Base-by-base conservation (phyloP, 64 coral and sea anemone genomes). In the Catalaphyllia jardinei region DNA sequence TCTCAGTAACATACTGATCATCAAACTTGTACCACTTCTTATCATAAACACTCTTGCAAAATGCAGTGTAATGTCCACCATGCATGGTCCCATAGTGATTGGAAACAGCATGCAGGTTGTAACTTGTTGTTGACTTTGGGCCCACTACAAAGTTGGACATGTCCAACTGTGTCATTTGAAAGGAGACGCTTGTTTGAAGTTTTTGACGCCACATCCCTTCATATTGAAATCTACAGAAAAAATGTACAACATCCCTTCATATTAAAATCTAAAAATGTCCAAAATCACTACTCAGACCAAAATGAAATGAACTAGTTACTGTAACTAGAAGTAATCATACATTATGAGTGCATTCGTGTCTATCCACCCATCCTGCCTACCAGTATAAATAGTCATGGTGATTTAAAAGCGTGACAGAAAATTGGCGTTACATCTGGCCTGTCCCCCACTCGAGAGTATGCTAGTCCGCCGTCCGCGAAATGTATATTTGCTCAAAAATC, bases 31-130 rank as follows among this genome's bases (percentile, higher is more conserved):
- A 95, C 94, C 93, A 99, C 8, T 87, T 74, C 9, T 79, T 77
- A 67, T 88, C 89, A 54, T 99, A 91, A 30, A 92, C 90, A 51
- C 67, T 99, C 52, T 80, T 80, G 84, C 88, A 93, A 73, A 95
- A 99, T 39, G 97, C 97, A 8, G 97, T 99, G 82, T 99, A 99
- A 69, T 99, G 97, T 10, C 97, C 97, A 29, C 97, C 94, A 59
- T 95, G 93, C 97, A 99, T 99, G n/a, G 97, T 95, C 13, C 97
- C 97, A 38, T 95, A 99, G 42, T 99, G 97, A 81, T 99, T 99
- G 35, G 97, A 99, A 18, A 99, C 94, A 1, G 90, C 94, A 62
- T 91, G 90, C 71, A 99, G 60, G 16, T 95, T 71, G 78, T 99
- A 99, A 7, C 72, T 27, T 52, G 18, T 18, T 73, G 55, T 42